These are phyloP conservation scores for Parasteatoda lunata DNA, from an alignment of 2,888 invertebrate species.

Conservation along the genomic window DNA sequence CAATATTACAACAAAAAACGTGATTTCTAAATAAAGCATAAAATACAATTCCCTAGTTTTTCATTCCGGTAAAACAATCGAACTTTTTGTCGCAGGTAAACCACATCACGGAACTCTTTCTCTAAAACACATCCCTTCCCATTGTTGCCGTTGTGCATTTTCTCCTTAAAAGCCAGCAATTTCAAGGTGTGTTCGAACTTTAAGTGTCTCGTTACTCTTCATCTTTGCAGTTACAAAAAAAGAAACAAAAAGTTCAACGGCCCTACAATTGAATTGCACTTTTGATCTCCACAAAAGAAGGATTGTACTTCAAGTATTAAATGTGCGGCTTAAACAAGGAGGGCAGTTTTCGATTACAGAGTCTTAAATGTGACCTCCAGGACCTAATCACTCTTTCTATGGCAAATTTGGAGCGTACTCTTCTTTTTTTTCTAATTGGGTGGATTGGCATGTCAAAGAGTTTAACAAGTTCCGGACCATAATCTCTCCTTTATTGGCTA, in stretches of 20 bases:
- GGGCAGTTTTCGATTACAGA: not conserved
- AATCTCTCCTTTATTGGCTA: not conserved
- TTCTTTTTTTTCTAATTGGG: not conserved
- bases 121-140: not conserved
- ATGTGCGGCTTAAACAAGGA: not conserved
- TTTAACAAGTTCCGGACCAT: not conserved
- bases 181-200: not conserved
- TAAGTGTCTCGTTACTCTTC: conserved; percentile 1
- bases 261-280: not conserved
- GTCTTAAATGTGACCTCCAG: not conserved
- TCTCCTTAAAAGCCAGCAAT: not conserved
- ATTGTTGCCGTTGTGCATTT: not conserved
- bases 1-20: too few species aligned
- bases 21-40: too few species aligned
- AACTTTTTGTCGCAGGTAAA: not conserved
- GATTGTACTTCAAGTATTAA: not conserved
- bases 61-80: not conserved
- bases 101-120: not conserved
- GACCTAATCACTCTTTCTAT: not conserved
- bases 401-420: not conserved
- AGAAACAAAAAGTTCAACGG: not conserved
- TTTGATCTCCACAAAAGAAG: not conserved
- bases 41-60: too few species aligned
- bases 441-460: not conserved
- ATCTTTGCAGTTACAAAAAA: not conserved